Conservation (phyloP, 2,888 invertebrate species). For the Ochropleura leucogaster region DNA sequence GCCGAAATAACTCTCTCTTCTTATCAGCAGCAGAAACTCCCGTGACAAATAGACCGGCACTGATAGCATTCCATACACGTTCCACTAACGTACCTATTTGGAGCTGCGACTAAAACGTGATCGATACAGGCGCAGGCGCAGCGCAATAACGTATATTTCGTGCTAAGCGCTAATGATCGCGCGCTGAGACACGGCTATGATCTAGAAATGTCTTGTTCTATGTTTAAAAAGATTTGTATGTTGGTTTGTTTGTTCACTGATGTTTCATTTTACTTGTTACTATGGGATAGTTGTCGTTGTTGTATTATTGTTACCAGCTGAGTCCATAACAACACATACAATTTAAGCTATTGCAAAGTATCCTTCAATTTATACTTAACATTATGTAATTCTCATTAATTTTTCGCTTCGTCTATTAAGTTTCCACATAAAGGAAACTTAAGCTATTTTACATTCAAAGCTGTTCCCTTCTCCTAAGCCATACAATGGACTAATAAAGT, state of each 20-base stretch:
- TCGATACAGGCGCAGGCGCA: constrained; percentile 28
- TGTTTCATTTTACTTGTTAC: neutral
- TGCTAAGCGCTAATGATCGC: constrained; percentile 43
- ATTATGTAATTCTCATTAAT: neutral
- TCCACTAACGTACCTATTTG: constrained; percentile 14
- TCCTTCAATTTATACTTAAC: neutral
- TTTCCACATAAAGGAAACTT: neutral
- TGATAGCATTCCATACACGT: constrained; percentile 8
- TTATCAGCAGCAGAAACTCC: neutral
- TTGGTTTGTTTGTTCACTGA: neutral
- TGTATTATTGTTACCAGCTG: neutral
- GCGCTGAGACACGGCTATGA: constrained; percentile 11
- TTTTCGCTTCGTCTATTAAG: neutral
- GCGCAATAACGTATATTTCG: constrained; percentile 43
- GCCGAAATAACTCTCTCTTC: neutral
- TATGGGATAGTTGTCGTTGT: neutral
- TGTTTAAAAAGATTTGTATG: neutral
- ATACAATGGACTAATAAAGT: neutral
- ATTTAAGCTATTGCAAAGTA: neutral
- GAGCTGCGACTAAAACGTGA: constrained; percentile 23
- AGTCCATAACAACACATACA: neutral
- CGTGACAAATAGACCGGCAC: constrained; percentile 12
- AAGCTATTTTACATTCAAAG: neutral
- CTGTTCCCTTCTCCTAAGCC: neutral
- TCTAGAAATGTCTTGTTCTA: constrained; percentile 14